Percentiles rank a stretch among this genome's conserved stretches.
phyloP scores from a whole-genome alignment of 2,888 invertebrate species.

The Eupithecia centaureata region DNA sequence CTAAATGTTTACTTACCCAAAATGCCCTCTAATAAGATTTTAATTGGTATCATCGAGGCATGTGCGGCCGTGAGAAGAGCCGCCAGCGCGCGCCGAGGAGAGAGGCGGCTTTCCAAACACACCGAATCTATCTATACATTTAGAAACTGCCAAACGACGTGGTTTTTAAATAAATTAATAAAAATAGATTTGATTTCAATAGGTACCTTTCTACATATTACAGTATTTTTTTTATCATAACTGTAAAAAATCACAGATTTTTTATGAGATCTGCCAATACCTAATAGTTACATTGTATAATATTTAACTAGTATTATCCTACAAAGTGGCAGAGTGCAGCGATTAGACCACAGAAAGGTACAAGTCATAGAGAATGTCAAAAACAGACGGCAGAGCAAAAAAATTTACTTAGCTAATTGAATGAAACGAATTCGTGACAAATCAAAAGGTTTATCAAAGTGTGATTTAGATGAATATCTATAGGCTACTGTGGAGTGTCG shows the following conservation, averaged over 20 bases:
- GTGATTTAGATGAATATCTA: slow-evolving; percentile 27
- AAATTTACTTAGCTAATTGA: slow-evolving; percentile 6
- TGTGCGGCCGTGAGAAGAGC: too few relatives aligned
- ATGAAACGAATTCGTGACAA: slow-evolving; percentile 23
- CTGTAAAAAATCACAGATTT: slow-evolving; percentile 13
- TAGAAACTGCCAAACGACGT: slow-evolving; percentile 30
- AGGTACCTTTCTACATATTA: slow-evolving; percentile 31
- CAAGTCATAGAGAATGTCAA: background rate
- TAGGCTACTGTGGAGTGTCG: slow-evolving; percentile 33
- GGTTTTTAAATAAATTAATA: slow-evolving; percentile 30
- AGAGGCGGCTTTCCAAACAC: slow-evolving; percentile 27
- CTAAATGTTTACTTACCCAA: slow-evolving; percentile 5
- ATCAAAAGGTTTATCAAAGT: slow-evolving; percentile 17
- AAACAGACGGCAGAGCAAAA: background rate
- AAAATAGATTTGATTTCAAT: slow-evolving; percentile 31
- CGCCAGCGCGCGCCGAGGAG: background rate
- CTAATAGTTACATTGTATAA: too few relatives aligned
- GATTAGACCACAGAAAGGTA: background rate
- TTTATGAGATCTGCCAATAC: background rate
- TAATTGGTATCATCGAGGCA: slow-evolving; percentile 19
- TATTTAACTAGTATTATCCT: background rate
- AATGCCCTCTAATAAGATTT: slow-evolving; percentile 12
- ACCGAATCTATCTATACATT: slow-evolving; percentile 28
- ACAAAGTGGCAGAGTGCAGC: background rate
- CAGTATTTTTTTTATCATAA: too few relatives aligned